Base-by-base conservation (phyloP, 2,797 vertebrate genomes). In the Melanogrammus aeglefinus region DNA sequence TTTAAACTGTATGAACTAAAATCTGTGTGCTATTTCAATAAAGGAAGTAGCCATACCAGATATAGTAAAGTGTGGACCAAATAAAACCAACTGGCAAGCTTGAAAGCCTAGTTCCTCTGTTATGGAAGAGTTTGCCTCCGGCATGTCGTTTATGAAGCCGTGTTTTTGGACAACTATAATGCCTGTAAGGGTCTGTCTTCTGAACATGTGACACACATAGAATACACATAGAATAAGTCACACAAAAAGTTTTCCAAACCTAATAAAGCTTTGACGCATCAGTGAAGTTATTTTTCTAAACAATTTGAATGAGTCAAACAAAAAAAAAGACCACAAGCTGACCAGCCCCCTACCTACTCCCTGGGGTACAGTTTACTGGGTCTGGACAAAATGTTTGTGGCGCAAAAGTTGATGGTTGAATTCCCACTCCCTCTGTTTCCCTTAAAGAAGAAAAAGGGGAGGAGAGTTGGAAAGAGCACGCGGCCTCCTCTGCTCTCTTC, bases 391-490 rank as follows among this genome's bases (percentile, higher is more conserved):
- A 69, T 69, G 63, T 27, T 69, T 69, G 63, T 69, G 57, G 57
- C 18, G 63, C 27, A 27, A 0, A 63, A 63, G 57, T 63, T 63
- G n/a, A 63, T 63, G 1, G 21, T 63, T 63, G 57, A 16, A 63
- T 18, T 63, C 47, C 18, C 63, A 12, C 63, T 12, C n/a, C 27
- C n/a, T 69, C 63, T 69, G 10, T 69, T 27, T 69, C 63, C 27
- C 63, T 27, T 27, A 27, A 69, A 27, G 24, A 24, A 69, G 63
- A 69, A 29, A 88, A 90, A 80, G 81, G 73, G 72, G 78, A 71
- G 77, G 72, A 74, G 76, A 73, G 77, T 80, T 77, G 74, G 82
- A 77, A 81, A 81, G 81, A 44, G 35, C 66, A 16, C 33, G 36
- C 29, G 33, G 38, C 72, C 78, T 74, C 75, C 70, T 75, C 41